Conservation (phyloP, 2,797 vertebrate genomes). For the Labeo calbasu region DNA sequence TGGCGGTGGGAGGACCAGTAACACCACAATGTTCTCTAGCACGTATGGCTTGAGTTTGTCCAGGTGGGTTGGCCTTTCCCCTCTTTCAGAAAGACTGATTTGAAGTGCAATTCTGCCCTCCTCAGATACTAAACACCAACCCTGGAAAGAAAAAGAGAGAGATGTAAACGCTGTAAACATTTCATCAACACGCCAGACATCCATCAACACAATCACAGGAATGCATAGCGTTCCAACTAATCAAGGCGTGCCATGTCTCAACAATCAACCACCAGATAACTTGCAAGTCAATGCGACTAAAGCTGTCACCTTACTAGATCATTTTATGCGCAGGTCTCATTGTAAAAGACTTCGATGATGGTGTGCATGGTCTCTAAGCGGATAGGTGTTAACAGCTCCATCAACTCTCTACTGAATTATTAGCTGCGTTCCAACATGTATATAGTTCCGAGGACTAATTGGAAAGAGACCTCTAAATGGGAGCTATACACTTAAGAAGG, state of each 20-base stretch:
- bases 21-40: conserved; percentile 92
- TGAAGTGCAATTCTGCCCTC: conserved; percentile 84
- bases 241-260: conserved; percentile 10
- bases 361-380: not conserved
- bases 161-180: not conserved
- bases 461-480: not conserved
- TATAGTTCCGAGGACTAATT: not conserved
- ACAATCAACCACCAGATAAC: conserved; percentile 10
- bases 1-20: conserved; percentile 83
- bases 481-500: not conserved
- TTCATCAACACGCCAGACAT: not conserved
- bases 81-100: conserved; percentile 88
- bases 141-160: conserved; percentile 67
- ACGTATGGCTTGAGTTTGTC: conserved; percentile 93
- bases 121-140: conserved; percentile 76
- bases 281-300: not conserved
- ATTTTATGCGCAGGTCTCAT: not conserved
- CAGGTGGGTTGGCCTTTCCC: conserved; percentile 86
- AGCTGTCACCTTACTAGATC: not conserved
- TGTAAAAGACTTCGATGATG: not conserved
- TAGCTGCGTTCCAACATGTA: not conserved
- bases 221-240: not conserved
- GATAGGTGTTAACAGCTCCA: not conserved
- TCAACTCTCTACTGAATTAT: not conserved
- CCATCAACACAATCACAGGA: conserved; percentile 4